Conservation (phyloP, 2,888 invertebrate genomes). For the Brenthis ino region DNA sequence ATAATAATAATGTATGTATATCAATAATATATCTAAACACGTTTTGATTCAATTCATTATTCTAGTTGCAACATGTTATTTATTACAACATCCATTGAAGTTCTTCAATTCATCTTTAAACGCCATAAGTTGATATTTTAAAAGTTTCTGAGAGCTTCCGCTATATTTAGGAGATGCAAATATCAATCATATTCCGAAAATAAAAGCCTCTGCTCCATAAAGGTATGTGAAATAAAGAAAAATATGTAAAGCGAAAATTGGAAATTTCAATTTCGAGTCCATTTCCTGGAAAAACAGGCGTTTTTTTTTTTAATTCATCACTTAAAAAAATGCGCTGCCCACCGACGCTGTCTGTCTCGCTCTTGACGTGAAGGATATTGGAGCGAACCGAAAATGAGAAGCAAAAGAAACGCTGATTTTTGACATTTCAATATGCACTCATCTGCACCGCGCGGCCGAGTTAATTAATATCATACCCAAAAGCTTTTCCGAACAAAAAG, state of each 20-base stretch:
- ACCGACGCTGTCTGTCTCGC: slow-evolving; percentile 62
- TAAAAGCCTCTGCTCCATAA: slow-evolving; percentile 9
- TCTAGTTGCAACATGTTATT: no score
- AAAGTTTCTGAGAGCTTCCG: slow-evolving; percentile 10
- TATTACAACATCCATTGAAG: no score
- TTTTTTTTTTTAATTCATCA: slow-evolving; percentile 70
- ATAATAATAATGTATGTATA: neutral
- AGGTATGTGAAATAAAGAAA: slow-evolving; percentile 28
- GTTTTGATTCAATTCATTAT: no score
- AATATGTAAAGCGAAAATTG: slow-evolving; percentile 58
- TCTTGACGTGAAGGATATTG: slow-evolving; percentile 76
- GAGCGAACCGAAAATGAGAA: slow-evolving; percentile 74
- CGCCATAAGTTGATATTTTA: neutral
- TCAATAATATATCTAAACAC: neutral
- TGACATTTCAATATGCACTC: slow-evolving; percentile 81
- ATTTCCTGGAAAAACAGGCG: slow-evolving; percentile 75
- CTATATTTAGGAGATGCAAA: slow-evolving; percentile 11
- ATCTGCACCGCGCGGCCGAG: slow-evolving; percentile 56
- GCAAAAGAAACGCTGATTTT: slow-evolving; percentile 76
- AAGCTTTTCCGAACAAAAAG: slow-evolving; percentile 45
- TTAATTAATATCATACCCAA: slow-evolving; percentile 63
- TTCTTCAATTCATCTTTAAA: no score
- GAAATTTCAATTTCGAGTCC: slow-evolving; percentile 73
- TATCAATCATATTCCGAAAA: slow-evolving; percentile 22
- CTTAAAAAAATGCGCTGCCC: slow-evolving; percentile 57